Evolutionary conservation across 1,140 invertebrate genomes (phyloP), one percentile per base, ranked within the genome.

Genomic region (Nautilus pompilius): DNA sequence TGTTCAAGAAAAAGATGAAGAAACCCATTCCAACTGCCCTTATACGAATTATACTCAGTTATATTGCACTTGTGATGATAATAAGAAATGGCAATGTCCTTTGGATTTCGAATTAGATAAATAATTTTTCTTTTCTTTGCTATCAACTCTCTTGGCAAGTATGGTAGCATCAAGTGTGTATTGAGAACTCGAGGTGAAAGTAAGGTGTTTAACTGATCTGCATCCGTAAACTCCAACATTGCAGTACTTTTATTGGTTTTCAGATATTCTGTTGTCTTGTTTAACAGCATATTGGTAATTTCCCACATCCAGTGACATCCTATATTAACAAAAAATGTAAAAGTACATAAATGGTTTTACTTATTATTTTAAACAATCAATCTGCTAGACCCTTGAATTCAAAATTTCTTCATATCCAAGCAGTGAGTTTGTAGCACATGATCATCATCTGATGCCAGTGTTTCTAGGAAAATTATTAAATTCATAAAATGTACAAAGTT

Each of bases 231-330:
- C 20, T 68, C 66, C 15, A 68, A 4, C 66, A 68, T 68, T 2
- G 54, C 55, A 0, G 53, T 45, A 41, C 64, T 62, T 58, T 68
- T 68, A 13, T 46, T 22, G 20, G 29, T 30, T 28, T 36, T 55
- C 26, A 29, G 6, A 22, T 67, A 67, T 54, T 67, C 66, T 8
- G 54, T 58, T 46, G 62, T 58, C 0, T 62, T 62, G 51, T 57
- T 68, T 6, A 58, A 48, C 13, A 68, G 24, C 66, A 68, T 68
- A 20, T 34, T 32, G 13, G 45, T 45, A 30, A 68, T 65, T 60
- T 68, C 66, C 66, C 62, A 68, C 5, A 63, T 41, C 65, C 65
- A 67, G 29, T 67, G 65, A 13, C 59, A 62, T 5, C 65, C 65
- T 67, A 32, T 5, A 57, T 48, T 6, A 30, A 5, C 17, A 56